Percentiles rank a stretch among this genome's conserved stretches.
These are phyloP conservation scores for Trichechus manatus DNA, from an alignment of 2,113 vertebrate species.

Conservation along the genomic window DNA sequence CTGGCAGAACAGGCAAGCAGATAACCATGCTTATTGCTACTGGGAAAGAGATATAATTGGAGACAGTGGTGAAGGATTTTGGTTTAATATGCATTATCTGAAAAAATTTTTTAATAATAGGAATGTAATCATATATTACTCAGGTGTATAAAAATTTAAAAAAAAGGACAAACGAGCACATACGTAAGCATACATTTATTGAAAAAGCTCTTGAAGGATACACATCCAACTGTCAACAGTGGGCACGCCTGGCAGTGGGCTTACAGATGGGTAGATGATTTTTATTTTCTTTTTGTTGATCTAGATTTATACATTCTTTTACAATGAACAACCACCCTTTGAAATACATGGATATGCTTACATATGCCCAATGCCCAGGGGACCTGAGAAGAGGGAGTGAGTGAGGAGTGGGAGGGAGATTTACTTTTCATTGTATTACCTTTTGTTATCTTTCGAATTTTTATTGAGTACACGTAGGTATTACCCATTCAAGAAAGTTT, in stretches of 20 bases:
- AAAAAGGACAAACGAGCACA: not conserved
- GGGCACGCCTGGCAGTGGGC: not conserved
- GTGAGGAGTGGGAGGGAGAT: not conserved
- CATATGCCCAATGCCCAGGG: not conserved
- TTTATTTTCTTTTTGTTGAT: not conserved
- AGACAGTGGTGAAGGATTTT: not conserved
- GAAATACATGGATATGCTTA: not conserved
- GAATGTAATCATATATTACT: not conserved
- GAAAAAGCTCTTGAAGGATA: not conserved
- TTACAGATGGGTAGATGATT: not conserved
- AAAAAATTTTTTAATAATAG: constrained; percentile 7
- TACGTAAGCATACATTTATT: not conserved
- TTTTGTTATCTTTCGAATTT: not conserved
- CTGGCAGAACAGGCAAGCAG: constrained; percentile 28
- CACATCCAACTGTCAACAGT: not conserved
- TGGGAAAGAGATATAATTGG: not conserved
- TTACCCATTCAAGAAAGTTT: not conserved
- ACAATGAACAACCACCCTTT: not conserved
- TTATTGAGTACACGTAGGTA: not conserved
- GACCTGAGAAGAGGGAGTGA: not conserved
- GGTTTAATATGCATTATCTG: not conserved
- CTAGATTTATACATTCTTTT: not conserved
- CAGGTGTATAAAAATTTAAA: not conserved
- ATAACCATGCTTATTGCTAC: not conserved
- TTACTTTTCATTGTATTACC: not conserved